Evolutionary conservation across 2,113 vertebrate genomes (phyloP), one percentile per base, ranked within the genome.

Genomic region (Pseudopodoces humilis): DNA sequence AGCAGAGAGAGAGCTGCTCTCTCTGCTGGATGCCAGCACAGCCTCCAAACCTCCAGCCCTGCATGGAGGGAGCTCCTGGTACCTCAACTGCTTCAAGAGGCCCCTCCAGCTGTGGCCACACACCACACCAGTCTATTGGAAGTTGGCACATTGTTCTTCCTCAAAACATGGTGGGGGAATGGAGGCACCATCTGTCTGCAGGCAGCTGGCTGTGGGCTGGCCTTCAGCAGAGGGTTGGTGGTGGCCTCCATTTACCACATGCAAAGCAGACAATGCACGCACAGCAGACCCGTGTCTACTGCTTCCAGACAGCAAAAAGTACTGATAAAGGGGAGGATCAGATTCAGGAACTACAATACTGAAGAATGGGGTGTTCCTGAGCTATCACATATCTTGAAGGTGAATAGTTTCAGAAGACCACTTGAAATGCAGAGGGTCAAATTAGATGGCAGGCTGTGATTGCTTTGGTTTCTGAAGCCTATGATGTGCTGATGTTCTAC

Each of bases 231-330:
- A 43, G 30, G 33, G 8, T 35, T 75, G 71, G n/a, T 55, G 39
- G 24, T 44, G 24, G 25, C 20, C 30, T 86, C 30, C 14, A 6
- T 28, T 89, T 67, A 52, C 44, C 5, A 2, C 0, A 4, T 21
- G 23, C 15, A n/a, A 12, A 74, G 75, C 46, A 47, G 39, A 6
- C 19, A 71, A 68, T 22, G 9, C 28, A 11, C 1, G 0, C 9
- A 10, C 23, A 55, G 55, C 24, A 72, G 43, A 43, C 9, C n/a
- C 0, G 0, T 17, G 7, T 21, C 56, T 71, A 4, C 20, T 62
- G 41, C 70, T 80, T 25, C 62, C 60, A 55, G 21, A 3, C 13
- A 63, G 15, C 5, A 78, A 44, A 72, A 81, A n/a, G 15, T 16
- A 19, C 33, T 60, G 47, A 12, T 49, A 46, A 76, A 83, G 11